Evolutionary conservation across 2,888 invertebrate species (phyloP), one percentile per base, ranked within the genome.

Genomic region (Lathronympha strigana): DNA sequence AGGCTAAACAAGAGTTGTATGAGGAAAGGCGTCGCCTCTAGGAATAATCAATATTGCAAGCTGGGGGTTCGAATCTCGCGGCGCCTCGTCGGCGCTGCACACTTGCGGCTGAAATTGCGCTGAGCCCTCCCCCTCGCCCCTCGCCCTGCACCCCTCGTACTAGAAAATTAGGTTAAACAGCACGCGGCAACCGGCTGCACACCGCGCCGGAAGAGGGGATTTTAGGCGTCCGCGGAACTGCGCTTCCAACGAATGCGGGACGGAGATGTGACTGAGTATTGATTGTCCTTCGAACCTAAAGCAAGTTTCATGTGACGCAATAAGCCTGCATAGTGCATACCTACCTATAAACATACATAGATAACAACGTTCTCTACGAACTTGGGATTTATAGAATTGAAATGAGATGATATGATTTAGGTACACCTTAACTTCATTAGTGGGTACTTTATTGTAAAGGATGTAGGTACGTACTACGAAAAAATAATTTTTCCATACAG

Each of bases 101-200:
- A 87, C 83, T 87, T 88, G 86, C 83, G 86, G 82, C 82, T 82
- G 76, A 83, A 86, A 83, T 86, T 87, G 83, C 83, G 84, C 81
- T 81, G 81, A 73, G 73, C 73, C 73, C 75, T 71, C 73, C 76
- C 76, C 72, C 77, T 78, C 81, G 80, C 83, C 82, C 79, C 82
- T 70, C 78, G 73, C 84, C 84, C 84, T 83, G 76, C 73, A 81
- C 87, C 88, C 87, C 87, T 84, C 82, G 81, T 78, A 83, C 88
- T 86, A 88, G 88, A 88, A 90, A 90, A 90, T 90, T 90, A 89
- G 91, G 91, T 91, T 90, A 90, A 89, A 90, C 84, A 90, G 87
- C 84, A 88, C 86, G 87, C 89, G 84, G 85, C 81, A 85, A 82
- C 81, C 89, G 84, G 84, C 81, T 86, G 83, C 82, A 85, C 83